Conservation (phyloP, 2,113 vertebrate species). For the Promerops cafer region DNA sequence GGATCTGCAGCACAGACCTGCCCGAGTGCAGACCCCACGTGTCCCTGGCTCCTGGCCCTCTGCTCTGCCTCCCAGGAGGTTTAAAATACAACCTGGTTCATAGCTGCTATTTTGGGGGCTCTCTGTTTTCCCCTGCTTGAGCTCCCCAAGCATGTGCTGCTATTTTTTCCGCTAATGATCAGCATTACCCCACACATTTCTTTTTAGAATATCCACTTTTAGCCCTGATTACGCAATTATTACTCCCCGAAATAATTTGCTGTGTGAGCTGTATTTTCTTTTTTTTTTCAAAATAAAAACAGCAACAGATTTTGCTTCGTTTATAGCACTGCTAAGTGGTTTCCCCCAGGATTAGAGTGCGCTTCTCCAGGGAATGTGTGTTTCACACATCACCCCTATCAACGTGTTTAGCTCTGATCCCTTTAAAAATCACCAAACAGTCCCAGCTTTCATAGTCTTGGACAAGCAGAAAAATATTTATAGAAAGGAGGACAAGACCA, state of each 20-base stretch:
- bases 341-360: not conserved
- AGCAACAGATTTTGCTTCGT: not conserved
- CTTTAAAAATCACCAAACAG: not conserved
- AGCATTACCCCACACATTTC: not conserved
- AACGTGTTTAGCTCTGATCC: not conserved
- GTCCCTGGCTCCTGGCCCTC: not conserved
- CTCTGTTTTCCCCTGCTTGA: not conserved
- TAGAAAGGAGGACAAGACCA: not conserved
- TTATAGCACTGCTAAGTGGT: not conserved
- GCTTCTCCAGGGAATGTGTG: not conserved
- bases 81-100: slow-evolving; percentile 21
- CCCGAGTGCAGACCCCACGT: not conserved
- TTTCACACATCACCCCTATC: not conserved
- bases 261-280: not conserved
- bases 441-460: not conserved
- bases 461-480: not conserved
- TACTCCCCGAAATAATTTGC: not conserved
- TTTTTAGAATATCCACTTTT: not conserved
- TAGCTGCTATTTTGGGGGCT: not conserved
- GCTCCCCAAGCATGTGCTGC: not conserved
- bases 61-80: not conserved
- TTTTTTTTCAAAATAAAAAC: not conserved
- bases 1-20: not conserved
- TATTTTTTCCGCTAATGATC: slow-evolving; percentile 2
- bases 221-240: not conserved